Base-by-base conservation (phyloP, 2,888 invertebrate genomes). In the Eumerus sabulonum region DNA sequence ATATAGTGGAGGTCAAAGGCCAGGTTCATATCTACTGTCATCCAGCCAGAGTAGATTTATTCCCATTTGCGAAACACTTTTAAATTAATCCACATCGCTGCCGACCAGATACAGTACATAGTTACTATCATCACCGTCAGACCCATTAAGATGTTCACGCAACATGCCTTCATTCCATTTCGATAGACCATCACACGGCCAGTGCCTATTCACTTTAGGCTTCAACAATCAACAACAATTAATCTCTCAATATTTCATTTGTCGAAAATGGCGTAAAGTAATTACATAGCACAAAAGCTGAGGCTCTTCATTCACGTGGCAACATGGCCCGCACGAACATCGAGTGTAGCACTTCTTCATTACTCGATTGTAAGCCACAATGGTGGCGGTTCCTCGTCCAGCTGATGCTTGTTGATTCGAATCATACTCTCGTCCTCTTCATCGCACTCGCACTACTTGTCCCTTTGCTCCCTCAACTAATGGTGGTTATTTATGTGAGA, bases 191-290 rank as follows among this genome's bases (percentile, higher is more conserved):
- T 14, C 17, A 36, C 38, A 7, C 27, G 27, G 27, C 27, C 7
- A 35, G 35, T 27, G 35, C 35, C 44, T 16, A 5, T 19, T 19
- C 18, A 12, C 18, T 9, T 9, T 35, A 13, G 13, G 13, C 47
- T 68, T n/a, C 57, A 47, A 64, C 74, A 77, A 79, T 74, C 74
- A 79, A 74, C 73, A 68, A 54, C 79, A 74, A 79, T 79, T 79
- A 79, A 79, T 79, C 79, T 74, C 73, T 68, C 74, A 79, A 74
- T 79, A 79, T 74, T 79, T 79, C 79, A 79, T 79, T 74, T 64
- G 68, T 73, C 73, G 73, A 79, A 79, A 79, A 79, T 64, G 66
- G 73, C 79, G 68, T 64, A 74, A 79, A 74, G 74, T 74, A 79
- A 73, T 68, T 73, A 68, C 59, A 50, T 48, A 63, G 53, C 38